phyloP scores from a whole-genome alignment of 2,113 vertebrate species.

The Dicaeum eximium region DNA sequence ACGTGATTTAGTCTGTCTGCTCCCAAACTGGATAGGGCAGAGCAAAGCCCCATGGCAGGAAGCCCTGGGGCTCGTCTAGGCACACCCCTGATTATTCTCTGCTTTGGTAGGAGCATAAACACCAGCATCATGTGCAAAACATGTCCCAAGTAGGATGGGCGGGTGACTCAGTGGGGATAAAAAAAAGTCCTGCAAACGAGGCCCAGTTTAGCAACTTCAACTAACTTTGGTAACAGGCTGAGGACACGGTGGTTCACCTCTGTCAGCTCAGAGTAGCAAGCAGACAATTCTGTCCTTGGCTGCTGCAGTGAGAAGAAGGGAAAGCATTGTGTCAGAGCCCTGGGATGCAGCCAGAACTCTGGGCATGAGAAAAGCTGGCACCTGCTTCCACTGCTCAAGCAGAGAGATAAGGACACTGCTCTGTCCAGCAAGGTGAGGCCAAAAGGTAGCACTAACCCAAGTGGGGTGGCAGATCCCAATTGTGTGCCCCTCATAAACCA shows the following conservation, averaged over 20 bases:
- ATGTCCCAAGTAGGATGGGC: not conserved
- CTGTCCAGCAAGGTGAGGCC: not conserved
- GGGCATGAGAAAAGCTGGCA: not conserved
- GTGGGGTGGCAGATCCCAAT: not conserved
- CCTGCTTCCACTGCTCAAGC: not conserved
- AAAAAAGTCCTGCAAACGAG: not conserved
- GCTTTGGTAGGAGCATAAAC: constrained; percentile 8
- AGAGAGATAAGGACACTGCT: not conserved
- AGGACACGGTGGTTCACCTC: not conserved
- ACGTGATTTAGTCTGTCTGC: not conserved
- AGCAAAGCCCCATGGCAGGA: not conserved
- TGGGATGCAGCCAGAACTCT: not conserved
- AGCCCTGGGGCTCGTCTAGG: constrained; percentile 2
- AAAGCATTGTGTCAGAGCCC: not conserved
- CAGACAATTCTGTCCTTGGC: not conserved
- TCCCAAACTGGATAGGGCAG: not conserved
- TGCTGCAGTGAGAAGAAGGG: not conserved
- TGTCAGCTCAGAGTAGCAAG: not conserved
- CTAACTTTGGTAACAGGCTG: not conserved
- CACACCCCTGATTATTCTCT: constrained; percentile 48
- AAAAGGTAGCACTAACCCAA: not conserved
- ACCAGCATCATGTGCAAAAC: not conserved
- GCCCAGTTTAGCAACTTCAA: not conserved
- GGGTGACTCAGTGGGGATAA: constrained; percentile 1
- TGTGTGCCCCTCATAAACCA: not conserved